Evolutionary conservation across 1,140 invertebrate genomes (phyloP).

Genomic region (Danaus plexippus): DNA sequence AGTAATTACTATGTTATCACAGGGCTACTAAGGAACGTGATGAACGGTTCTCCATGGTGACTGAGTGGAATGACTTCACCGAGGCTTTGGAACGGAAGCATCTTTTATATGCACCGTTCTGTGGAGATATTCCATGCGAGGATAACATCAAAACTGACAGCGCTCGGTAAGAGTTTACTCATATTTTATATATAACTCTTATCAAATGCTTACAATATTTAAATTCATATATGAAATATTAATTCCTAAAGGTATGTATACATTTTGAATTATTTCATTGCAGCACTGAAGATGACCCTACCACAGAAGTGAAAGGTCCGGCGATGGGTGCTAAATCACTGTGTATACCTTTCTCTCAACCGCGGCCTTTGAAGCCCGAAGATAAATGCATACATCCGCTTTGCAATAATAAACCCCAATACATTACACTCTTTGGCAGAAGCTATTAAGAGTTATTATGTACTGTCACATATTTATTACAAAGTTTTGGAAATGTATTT

Average conservation of each 20-base stretch:
- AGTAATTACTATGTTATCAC: too few species aligned
- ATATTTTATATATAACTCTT: neutral
- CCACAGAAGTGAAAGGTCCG: conserved; percentile 71
- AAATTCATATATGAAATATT: conserved; percentile 2
- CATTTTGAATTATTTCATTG: conserved; percentile 12
- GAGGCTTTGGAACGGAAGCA: conserved; percentile 74
- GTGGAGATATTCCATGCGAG: conserved; percentile 91
- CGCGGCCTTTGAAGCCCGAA: conserved; percentile 70
- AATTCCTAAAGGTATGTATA: neutral
- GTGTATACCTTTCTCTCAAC: conserved; percentile 96
- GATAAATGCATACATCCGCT: conserved; percentile 91
- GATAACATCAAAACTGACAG: conserved; percentile 97
- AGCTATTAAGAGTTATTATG: conserved; percentile 82
- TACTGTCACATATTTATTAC: too few species aligned
- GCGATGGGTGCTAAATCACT: conserved; percentile 99
- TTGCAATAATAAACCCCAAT: conserved; percentile 86
- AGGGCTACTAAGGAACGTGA: too few species aligned
- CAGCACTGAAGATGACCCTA: conserved; percentile 57
- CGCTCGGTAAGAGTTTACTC: conserved; percentile 76
- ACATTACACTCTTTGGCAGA: conserved; percentile 94
- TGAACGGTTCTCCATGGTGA: too few species aligned
- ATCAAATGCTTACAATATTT: neutral
- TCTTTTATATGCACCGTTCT: conserved; percentile 94
- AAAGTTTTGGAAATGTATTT: too few species aligned
- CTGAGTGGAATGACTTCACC: too few species aligned